Evolutionary conservation across 1,140 invertebrate genomes (phyloP), one percentile per base, ranked within the genome.

Genomic region (Orchestia grillus): DNA sequence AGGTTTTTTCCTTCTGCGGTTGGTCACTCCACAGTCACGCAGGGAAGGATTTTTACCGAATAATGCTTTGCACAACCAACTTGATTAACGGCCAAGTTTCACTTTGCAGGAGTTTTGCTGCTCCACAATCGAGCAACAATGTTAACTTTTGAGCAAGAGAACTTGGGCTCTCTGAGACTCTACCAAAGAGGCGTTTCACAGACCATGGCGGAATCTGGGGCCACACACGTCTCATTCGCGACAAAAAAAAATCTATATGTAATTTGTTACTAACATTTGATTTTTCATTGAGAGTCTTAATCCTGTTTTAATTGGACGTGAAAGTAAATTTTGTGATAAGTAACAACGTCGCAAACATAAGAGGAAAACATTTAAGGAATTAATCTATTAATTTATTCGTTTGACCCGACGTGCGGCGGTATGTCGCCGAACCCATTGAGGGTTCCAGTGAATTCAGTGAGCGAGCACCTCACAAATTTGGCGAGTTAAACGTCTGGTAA

Each of bases 71-170:
- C 92, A 94, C 92, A 94, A 47, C 92, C 92, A 45, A 94, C 92
- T 94, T 47, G 92, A 94, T 94, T 94, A 94, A 94, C 92, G 92
- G 92, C 8, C 43, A 94, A 94, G 92, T 94, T 94, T 94, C 92
- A 94, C 92, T 94, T 94, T 94, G 44, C 36, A n/a, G 40, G 44
- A 94, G 40, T 94, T 94, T 94, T 94, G 43, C 92, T 47, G 92
- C 92, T 94, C 92, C 88, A 90, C 88, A 90, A 90, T 90, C 88
- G 88, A 42, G 43, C 88, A 90, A 90, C 88, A 90, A 44, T 90
- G 88, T 90, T 90, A 41, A 15, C 43, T 3, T 90, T 90, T 90
- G 88, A 42, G 88, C 41, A 44, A 90, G n/a, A 77, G 62, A 77
- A 77, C 62, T 77, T 77, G 28, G 62, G 11, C 62, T 77, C 28